Evolutionary conservation across 2,797 vertebrate genomes (phyloP), one percentile per base, ranked within the genome.

Genomic region (Tragopan temminckii): DNA sequence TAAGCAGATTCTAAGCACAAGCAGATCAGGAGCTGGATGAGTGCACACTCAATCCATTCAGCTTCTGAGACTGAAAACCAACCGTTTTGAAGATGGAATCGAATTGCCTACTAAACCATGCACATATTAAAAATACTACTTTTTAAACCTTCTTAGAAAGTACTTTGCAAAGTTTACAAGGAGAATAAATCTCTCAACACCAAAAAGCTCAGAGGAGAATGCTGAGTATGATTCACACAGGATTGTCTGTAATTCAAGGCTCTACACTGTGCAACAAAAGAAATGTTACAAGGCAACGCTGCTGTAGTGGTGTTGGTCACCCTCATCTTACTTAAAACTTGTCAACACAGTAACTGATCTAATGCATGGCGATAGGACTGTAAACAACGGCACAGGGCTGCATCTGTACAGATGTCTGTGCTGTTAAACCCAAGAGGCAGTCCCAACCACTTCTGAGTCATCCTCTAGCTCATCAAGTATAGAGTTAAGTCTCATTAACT

Each of bases 171-270:
- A 42, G 38, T 27, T 53, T 68, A 35, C 38, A 72, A 76, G 64
- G 14, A 80, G 24, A 33, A 43, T 64, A 78, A 48, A 89, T 53
- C 27, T 83, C 62, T 27, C 20, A 71, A 17, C 12, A 80, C 4
- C 18, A 77, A 67, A 82, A 84, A 57, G 25, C 18, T 70, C 53
- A 71, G 31, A 63, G 36, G 33, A 86, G 40, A 90, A 90, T 81
- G 36, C 14, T 52, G 27, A 66, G 31, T 33, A 72, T 9, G 4
- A 61, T 18, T 33, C 16, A 74, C 35, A 76, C 9, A 70, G 25
- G 40, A 67, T 40, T 43, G 20, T 1, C 29, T 27, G n/a, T 38
- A 71, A 40, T 86, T 71, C 15, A 46, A 78, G 40, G 43, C 62
- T 80, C 36, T 61, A 62, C 3, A 20, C 21, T 1, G 6, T 13